Conservation (phyloP, 2,888 invertebrate genomes). For the Melieria omissa region DNA sequence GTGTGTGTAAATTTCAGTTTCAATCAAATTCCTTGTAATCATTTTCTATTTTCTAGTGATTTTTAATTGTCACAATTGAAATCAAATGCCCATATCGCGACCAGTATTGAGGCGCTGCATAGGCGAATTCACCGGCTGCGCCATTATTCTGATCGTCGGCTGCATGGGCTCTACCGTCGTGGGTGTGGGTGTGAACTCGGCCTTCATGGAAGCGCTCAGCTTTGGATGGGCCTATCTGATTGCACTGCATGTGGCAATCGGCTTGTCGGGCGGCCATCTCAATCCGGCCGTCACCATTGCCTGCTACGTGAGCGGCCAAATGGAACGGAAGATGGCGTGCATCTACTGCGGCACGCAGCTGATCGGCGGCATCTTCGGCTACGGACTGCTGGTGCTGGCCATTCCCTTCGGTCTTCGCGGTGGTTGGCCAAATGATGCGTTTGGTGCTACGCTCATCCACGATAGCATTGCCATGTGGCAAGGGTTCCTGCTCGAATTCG, state of each 20-base stretch:
- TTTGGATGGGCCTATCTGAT: slow-evolving; percentile 78
- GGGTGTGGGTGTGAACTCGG: slow-evolving; percentile 45
- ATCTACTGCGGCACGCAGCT: slow-evolving; percentile 75
- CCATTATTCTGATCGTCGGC: slow-evolving; percentile 75
- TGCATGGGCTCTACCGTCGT: slow-evolving; percentile 72
- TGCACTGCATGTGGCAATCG: slow-evolving; percentile 78
- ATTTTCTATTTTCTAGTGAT: neutral
- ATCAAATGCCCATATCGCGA: no score
- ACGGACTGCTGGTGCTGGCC: slow-evolving; percentile 69
- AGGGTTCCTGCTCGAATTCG: slow-evolving; percentile 72
- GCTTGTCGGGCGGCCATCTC: slow-evolving; percentile 80
- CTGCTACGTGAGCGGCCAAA: slow-evolving; percentile 65
- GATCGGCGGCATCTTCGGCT: slow-evolving; percentile 75
- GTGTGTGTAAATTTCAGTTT: no score
- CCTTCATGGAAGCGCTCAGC: slow-evolving; percentile 56
- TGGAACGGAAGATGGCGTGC: slow-evolving; percentile 66
- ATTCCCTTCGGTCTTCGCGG: slow-evolving; percentile 53
- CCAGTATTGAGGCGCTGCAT: slow-evolving; percentile 54
- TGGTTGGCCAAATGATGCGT: neutral
- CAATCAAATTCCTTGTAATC: no score
- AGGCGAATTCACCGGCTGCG: slow-evolving; percentile 76
- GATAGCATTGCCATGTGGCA: slow-evolving; percentile 68
- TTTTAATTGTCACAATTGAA: slow-evolving; percentile 3
- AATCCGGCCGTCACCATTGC: slow-evolving; percentile 80
- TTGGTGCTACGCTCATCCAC: slow-evolving; percentile 71